Evolutionary conservation across 2,888 invertebrate genomes (phyloP).

Genomic region (Caenorhabditis sp.): DNA sequence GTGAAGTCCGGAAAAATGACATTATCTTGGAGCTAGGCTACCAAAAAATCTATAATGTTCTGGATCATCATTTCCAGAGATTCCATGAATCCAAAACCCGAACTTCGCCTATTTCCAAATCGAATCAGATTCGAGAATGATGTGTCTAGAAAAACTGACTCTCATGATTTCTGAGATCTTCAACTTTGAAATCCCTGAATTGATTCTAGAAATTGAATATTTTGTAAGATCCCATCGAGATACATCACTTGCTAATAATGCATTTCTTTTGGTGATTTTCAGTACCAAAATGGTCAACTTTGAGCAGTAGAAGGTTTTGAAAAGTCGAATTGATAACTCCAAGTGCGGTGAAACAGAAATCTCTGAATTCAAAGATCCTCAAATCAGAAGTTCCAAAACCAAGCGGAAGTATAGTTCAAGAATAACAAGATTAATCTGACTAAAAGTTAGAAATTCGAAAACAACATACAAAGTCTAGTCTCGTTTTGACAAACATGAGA

Average conservation of each 20-base stretch:
- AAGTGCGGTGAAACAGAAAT: no score
- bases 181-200: not conserved
- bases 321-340: no score
- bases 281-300: no score
- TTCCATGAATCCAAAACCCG: not conserved
- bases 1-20: no score
- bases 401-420: constrained; percentile 17
- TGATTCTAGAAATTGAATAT: not conserved
- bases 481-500: not conserved
- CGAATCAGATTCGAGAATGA: not conserved
- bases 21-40: no score
- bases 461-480: constrained; percentile 18
- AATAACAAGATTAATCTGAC: constrained; percentile 18
- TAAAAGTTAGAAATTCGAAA: not conserved
- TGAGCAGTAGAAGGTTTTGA: no score
- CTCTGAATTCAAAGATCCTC: not conserved
- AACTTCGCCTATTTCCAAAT: not conserved
- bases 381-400: constrained; percentile 2
- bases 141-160: no score
- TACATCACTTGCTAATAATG: no score
- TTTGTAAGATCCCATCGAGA: no score
- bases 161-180: no score
- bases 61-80: not conserved
- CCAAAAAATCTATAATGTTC: not conserved
- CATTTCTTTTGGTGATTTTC: no score